Evolutionary conservation across 2,888 invertebrate genomes (phyloP).

Genomic region (Xestia xanthographa): DNA sequence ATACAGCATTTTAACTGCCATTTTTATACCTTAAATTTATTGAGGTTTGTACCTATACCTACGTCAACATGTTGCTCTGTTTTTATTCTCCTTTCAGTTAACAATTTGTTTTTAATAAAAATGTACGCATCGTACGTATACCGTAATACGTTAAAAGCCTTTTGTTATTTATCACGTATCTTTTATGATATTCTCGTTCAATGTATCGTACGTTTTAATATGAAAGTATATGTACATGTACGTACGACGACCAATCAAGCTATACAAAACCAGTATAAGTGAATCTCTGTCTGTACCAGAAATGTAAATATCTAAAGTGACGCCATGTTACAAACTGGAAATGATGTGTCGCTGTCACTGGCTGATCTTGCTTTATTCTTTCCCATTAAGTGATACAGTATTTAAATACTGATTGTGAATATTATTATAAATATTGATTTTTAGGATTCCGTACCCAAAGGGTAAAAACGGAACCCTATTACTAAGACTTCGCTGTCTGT

Average conservation of each 20-base stretch:
- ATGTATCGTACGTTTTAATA: constrained; percentile 13
- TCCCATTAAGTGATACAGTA: neutral
- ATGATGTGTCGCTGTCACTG: neutral
- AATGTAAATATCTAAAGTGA: neutral
- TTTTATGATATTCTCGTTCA: constrained; percentile 6
- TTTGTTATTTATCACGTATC: constrained; percentile 45
- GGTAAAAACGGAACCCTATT: too few relatives aligned
- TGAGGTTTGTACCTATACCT: neutral
- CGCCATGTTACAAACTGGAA: neutral
- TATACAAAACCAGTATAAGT: neutral
- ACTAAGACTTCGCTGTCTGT: too few relatives aligned
- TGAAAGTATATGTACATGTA: constrained; percentile 1
- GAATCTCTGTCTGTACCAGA: neutral
- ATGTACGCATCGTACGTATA: neutral
- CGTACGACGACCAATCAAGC: neutral
- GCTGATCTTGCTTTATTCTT: neutral
- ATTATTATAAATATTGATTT: too few relatives aligned
- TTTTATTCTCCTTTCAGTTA: constrained; percentile 12
- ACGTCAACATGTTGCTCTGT: neutral
- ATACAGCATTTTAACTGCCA: neutral
- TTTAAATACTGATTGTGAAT: too few relatives aligned
- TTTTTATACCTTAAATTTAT: neutral
- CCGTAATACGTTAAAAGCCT: constrained; percentile 53
- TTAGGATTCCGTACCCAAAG: too few relatives aligned
- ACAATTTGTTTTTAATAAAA: constrained; percentile 47